Percentiles rank a stretch among this genome's conserved stretches.
Evolutionary conservation across 2,797 vertebrate genomes (phyloP).

Genomic region (Bradypodion ventrale): DNA sequence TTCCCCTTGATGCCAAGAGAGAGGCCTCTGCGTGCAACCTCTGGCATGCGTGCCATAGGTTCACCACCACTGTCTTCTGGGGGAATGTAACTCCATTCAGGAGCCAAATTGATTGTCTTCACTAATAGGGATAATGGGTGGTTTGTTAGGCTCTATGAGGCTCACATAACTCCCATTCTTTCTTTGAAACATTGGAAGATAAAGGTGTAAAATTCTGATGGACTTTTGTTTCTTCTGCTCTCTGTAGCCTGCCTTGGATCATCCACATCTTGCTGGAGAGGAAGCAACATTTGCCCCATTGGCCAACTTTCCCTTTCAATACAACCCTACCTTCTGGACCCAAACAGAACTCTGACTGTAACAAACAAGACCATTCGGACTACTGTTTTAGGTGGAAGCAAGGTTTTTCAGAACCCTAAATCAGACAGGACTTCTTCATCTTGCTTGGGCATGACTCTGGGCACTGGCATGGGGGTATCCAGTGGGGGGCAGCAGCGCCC

Average conservation of each 20-base stretch:
- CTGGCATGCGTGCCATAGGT: no score
- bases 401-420: constrained; percentile 13
- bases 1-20: no score
- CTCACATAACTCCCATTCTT: no score
- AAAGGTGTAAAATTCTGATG: background rate
- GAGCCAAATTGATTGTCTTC: no score
- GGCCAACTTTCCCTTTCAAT: background rate
- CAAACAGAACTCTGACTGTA: constrained; percentile 28
- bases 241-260: constrained; percentile 20
- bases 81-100: no score
- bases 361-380: constrained; percentile 8
- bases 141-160: no score
- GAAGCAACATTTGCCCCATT: background rate
- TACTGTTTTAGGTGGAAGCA: constrained; percentile 20
- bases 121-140: no score
- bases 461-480: constrained; percentile 65
- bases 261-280: constrained; percentile 20
- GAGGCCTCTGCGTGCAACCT: no score
- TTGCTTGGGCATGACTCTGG: constrained; percentile 62
- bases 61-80: no score
- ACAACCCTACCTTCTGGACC: constrained; percentile 26
- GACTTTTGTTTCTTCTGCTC: background rate
- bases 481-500: constrained; percentile 61
- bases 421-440: constrained; percentile 35
- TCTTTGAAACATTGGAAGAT: no score